Percentiles rank a stretch among this genome's conserved stretches.
Conservation (phyloP, 92 coral and sea anemone species). For the Heteractis magnifica region DNA sequence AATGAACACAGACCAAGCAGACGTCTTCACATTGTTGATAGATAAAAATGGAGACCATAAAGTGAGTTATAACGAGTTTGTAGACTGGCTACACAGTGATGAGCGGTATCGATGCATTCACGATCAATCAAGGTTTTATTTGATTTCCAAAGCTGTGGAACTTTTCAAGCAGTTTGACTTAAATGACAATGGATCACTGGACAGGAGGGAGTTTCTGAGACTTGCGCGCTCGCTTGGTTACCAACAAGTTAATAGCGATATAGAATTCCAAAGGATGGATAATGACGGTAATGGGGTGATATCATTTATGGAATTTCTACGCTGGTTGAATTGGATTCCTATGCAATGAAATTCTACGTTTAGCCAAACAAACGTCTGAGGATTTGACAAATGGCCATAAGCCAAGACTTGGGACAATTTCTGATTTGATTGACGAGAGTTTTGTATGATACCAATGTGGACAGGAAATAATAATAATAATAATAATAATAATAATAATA, state of each 20-base stretch:
- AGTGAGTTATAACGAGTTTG: slow-evolving; percentile 50
- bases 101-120: slow-evolving; percentile 46
- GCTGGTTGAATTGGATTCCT: slow-evolving; percentile 75
- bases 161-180: slow-evolving; percentile 64
- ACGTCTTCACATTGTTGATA: slow-evolving; percentile 50
- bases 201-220: slow-evolving; percentile 50
- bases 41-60: slow-evolving; percentile 68
- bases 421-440: too few species aligned
- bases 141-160: slow-evolving; percentile 54
- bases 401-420: too few species aligned
- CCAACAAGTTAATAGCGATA: slow-evolving; percentile 36
- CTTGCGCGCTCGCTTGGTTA: slow-evolving; percentile 64
- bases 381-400: too few species aligned
- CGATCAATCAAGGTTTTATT: slow-evolving; percentile 40
- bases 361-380: too few species aligned
- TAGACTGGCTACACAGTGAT: slow-evolving; percentile 61
- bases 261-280: slow-evolving; percentile 55
- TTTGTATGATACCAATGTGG: too few species aligned
- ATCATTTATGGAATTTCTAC: slow-evolving; percentile 72
- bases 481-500: too few species aligned
- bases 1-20: slow-evolving; percentile 47
- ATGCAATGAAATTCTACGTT: too few species aligned
- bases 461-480: too few species aligned
- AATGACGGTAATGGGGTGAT: slow-evolving; percentile 59
- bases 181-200: slow-evolving; percentile 59